These are phyloP conservation scores for Ectropis crepuscularia DNA, from an alignment of 2,888 invertebrate genomes.

Conservation along the genomic window DNA sequence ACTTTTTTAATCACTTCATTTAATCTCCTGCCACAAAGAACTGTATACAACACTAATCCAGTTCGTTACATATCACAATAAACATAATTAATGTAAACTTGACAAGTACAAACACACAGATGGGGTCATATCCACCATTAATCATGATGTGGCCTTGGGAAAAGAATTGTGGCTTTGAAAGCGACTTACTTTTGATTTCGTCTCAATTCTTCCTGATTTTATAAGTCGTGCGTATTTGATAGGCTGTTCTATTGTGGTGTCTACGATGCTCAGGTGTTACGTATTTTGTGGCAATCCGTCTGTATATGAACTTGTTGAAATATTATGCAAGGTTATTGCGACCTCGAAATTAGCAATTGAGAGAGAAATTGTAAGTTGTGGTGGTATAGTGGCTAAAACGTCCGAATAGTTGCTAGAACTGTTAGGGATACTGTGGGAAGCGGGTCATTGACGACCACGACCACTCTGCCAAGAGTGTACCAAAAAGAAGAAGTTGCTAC, in stretches of 20 bases:
- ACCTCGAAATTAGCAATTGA: not conserved
- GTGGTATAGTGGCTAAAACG: too few species aligned
- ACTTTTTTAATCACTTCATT: conserved; percentile 28
- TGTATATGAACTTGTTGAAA: conserved; percentile 9
- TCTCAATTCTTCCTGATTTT: conserved; percentile 29
- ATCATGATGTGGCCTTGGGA: conserved; percentile 64
- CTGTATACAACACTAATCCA: conserved; percentile 35
- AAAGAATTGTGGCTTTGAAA: conserved; percentile 33
- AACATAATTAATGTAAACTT: conserved; percentile 69
- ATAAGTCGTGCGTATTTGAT: conserved; percentile 29
- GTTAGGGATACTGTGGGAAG: too few species aligned
- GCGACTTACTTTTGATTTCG: conserved; percentile 39
- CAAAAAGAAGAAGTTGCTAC: too few species aligned
- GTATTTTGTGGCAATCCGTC: conserved; percentile 7
- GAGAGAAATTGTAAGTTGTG: not conserved
- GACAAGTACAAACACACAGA: conserved; percentile 67
- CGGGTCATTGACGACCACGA: too few species aligned
- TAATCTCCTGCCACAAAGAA: conserved; percentile 25
- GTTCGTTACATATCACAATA: conserved; percentile 38
- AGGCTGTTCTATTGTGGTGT: conserved; percentile 1
- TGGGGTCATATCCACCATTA: conserved; percentile 71
- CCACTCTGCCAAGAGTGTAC: too few species aligned
- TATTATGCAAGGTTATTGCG: not conserved
- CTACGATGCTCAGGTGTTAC: conserved; percentile 10
- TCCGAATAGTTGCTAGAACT: too few species aligned